Evolutionary conservation across 1,140 invertebrate species (phyloP), one percentile per base, ranked within the genome.

Genomic region (Apis florea): DNA sequence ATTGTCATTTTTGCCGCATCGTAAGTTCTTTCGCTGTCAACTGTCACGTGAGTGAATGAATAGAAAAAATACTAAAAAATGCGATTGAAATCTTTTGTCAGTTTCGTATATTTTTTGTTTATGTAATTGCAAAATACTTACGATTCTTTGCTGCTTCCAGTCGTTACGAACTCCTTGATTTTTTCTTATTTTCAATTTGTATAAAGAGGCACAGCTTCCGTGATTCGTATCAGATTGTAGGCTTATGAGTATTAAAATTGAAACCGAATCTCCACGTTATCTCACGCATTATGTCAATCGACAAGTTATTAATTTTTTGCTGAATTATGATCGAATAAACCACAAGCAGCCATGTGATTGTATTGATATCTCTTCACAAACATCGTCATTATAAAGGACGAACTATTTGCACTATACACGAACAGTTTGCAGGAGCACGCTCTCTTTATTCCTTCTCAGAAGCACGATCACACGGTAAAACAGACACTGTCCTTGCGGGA

Each of bases 401-500:
- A 64, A 64, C 8, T 49, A 56, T 31, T 21, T n/a, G 49, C 49
- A 58, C n/a, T 61, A 53, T 64, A 54, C 53, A 40, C 54, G 53
- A 10, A 67, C 47, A 51, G 80, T 54, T 70, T 77, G 17, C 74
- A 76, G 80, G 80, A 76, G 80, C 71, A 67, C 71, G 79, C 47
- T 56, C 54, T n/a, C 31, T 70, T 66, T 53, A 15, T 56, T 77
- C 49, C 31, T 67, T 61, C 68, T 31, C 69, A 10, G 19, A 75
- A 53, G 51, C 47, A 75, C 31, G 61, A 79, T 83, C 82, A 54
- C 63, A 83, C 49, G 82, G 82, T 83, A 83, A 83, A 83, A 73
- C 82, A 80, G 82, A 47, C 80, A 63, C 74, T 69, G 66, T 54
- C 51, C 66, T 63, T 76, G 49, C 73, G 56, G 51, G 66, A 69